These are phyloP conservation scores for Bombus consobrinus DNA, from an alignment of 1,140 invertebrate species.

Conservation along the genomic window DNA sequence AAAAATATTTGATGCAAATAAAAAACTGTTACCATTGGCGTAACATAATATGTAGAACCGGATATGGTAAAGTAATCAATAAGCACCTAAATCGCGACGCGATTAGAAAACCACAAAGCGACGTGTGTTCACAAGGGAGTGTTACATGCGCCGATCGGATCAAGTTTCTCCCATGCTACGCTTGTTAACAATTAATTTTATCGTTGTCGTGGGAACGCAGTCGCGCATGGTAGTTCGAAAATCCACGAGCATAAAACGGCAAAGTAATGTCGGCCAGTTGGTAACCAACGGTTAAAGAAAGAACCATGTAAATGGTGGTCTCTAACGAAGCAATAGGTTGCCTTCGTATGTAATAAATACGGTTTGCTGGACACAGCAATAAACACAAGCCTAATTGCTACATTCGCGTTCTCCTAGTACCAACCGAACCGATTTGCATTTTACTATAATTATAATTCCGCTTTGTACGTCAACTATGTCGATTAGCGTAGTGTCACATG, in stretches of 20 bases:
- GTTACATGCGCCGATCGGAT: slow-evolving; percentile 23
- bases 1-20: background rate
- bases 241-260: slow-evolving; percentile 32
- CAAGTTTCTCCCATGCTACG: slow-evolving; percentile 36
- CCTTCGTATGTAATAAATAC: slow-evolving; percentile 54
- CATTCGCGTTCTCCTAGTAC: slow-evolving; percentile 29
- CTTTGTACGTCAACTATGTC: background rate
- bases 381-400: slow-evolving; percentile 59
- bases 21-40: background rate
- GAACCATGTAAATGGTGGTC: slow-evolving; percentile 23
- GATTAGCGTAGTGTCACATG: slow-evolving; percentile 16
- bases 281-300: slow-evolving; percentile 48
- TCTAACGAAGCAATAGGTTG: slow-evolving; percentile 56
- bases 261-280: slow-evolving; percentile 32
- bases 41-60: background rate
- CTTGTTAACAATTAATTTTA: slow-evolving; percentile 57
- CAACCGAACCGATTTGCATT: slow-evolving; percentile 55
- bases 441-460: slow-evolving; percentile 57
- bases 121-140: slow-evolving; percentile 2
- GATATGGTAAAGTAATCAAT: background rate
- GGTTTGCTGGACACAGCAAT: slow-evolving; percentile 34
- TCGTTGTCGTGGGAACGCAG: slow-evolving; percentile 21
- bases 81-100: slow-evolving; percentile 16
- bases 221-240: slow-evolving; percentile 21
- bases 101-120: slow-evolving; percentile 27